Percentiles rank a stretch among this genome's conserved stretches.
Conservation (phyloP, 2,113 vertebrate species). For the Strix aluco region DNA sequence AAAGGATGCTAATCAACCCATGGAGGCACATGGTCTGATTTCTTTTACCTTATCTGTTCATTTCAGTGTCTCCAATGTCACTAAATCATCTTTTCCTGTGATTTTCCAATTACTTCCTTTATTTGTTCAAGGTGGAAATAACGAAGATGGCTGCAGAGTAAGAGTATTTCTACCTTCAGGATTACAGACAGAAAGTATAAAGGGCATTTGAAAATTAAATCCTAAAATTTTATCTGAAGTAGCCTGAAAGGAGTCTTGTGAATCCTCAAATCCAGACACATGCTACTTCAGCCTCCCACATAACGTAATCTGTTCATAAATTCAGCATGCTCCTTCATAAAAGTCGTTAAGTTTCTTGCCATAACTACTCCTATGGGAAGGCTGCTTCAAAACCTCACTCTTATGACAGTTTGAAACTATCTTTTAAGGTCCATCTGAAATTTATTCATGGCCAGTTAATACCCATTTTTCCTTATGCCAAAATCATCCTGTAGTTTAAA, state of each 20-base stretch:
- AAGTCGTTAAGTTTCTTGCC: background rate
- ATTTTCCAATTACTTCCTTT: background rate
- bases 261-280: background rate
- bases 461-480: conserved; percentile 14
- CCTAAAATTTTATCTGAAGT: background rate
- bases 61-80: background rate
- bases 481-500: background rate
- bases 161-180: background rate
- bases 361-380: conserved; percentile 21
- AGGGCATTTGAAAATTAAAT: background rate
- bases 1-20: background rate
- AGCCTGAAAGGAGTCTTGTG: background rate
- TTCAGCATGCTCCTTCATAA: background rate
- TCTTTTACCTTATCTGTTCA: background rate
- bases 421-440: background rate
- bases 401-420: conserved; percentile 15
- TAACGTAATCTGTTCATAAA: conserved; percentile 33
- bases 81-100: background rate
- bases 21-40: background rate
- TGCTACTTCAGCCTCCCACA: background rate
- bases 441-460: conserved; percentile 5
- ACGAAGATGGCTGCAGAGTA: background rate
- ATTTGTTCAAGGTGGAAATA: background rate
- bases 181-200: background rate
- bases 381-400: background rate